Evolutionary conservation across 2,113 vertebrate genomes (phyloP).

Genomic region (Notothenia rossii): DNA sequence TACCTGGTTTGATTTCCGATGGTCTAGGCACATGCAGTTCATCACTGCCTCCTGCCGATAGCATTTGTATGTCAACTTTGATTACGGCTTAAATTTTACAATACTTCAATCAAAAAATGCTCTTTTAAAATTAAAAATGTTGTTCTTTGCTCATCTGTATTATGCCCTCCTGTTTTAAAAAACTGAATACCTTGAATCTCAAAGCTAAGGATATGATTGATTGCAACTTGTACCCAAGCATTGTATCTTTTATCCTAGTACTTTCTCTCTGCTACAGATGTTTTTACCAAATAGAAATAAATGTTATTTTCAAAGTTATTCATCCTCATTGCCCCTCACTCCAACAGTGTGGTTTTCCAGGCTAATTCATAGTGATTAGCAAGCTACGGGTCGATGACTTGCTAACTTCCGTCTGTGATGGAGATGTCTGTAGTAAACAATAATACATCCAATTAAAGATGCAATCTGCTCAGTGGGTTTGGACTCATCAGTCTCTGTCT

Average conservation of each 20-base stretch:
- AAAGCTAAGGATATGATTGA: background rate
- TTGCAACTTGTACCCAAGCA: background rate
- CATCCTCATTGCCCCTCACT: conserved; percentile 12
- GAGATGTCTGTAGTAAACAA: conserved; percentile 67
- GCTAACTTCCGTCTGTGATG: conserved; percentile 64
- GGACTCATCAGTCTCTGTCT: conserved; percentile 67
- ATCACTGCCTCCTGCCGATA: too few relatives aligned
- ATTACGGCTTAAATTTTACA: too few relatives aligned
- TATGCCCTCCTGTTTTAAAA: background rate
- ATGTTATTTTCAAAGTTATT: background rate
- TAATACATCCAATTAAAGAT: conserved; percentile 72
- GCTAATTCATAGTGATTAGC: conserved; percentile 72
- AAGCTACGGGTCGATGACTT: conserved; percentile 64
- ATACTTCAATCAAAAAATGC: too few relatives aligned
- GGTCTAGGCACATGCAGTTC: too few relatives aligned
- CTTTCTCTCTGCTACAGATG: background rate
- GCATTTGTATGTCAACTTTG: too few relatives aligned
- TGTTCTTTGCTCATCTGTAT: background rate
- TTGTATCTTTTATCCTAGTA: too few relatives aligned
- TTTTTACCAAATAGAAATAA: conserved; percentile 1
- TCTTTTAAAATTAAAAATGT: background rate
- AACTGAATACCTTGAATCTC: background rate
- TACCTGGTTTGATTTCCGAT: too few relatives aligned
- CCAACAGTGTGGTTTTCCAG: conserved; percentile 42
- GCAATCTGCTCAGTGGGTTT: conserved; percentile 64